A percentile compares a stretch with the other conserved stretches of the same genome.
phyloP scores from a whole-genome alignment of 2,797 vertebrate species.

The Apodemus agrarius region DNA sequence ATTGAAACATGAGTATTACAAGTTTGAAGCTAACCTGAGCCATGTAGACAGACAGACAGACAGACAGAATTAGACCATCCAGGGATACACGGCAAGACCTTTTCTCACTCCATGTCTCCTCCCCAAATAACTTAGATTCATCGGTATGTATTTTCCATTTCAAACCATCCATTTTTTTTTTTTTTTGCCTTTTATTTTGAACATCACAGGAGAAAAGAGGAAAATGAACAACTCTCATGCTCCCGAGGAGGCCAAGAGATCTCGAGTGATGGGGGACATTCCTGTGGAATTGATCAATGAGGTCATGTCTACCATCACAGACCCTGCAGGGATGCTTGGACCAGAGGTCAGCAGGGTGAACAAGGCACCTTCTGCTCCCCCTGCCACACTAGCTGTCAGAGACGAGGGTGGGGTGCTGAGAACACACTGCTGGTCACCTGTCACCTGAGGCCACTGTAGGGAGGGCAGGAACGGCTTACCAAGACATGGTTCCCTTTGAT shows the following conservation, averaged over 20 bases:
- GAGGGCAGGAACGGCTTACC: neutral
- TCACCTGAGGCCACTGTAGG: neutral
- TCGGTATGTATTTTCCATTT: neutral
- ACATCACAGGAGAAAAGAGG: slow-evolving; percentile 93
- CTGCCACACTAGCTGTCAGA: neutral
- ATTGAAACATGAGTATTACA: neutral
- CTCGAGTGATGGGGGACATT: slow-evolving; percentile 95
- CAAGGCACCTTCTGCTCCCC: neutral
- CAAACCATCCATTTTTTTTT: slow-evolving; percentile 50
- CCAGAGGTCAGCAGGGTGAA: slow-evolving; percentile 92
- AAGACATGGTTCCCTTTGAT: neutral
- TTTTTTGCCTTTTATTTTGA: slow-evolving; percentile 75
- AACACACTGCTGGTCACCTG: neutral
- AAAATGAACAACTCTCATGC: slow-evolving; percentile 92
- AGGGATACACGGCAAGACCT: neutral
- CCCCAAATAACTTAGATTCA: neutral
- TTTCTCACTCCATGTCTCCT: neutral
- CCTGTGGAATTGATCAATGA: slow-evolving; percentile 98
- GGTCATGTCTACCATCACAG: slow-evolving; percentile 98
- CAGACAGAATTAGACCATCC: neutral
- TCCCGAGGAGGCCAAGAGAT: slow-evolving; percentile 94
- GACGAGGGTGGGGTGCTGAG: neutral
- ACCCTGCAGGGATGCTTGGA: slow-evolving; percentile 94
- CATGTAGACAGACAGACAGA: too few species aligned
- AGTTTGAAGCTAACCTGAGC: neutral